Base-by-base conservation (phyloP, 1,140 invertebrate genomes). In the Drosophila albomicans region DNA sequence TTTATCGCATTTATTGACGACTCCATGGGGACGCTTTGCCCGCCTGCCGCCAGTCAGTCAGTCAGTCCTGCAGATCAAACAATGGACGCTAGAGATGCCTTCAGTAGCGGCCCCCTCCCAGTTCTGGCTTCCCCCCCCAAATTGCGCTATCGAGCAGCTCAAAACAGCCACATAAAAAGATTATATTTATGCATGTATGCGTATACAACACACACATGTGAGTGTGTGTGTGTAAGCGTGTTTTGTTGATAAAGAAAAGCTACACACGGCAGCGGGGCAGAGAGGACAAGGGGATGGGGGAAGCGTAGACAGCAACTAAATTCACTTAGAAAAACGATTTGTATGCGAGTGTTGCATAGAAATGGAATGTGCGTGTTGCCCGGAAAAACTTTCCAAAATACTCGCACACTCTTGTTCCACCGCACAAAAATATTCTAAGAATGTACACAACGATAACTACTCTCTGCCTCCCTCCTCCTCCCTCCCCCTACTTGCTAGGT, bases 1-100 rank as follows among this genome's bases (percentile, higher is more conserved):
- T 89, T 88, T 88, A 88, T 88, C 84, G 84, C 81, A 89, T 88
- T 88, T 88, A 88, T 88, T 88, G 84, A 88, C 84, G 84, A 88
- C 84, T 88, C 84, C 84, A 59, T 62, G 79, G 84, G 84, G 84
- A 88, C 84, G 81, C 67, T 89, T 88, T 88, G 84, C 65, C 67
- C 77, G 69, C 71, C 63, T 16, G 43, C 5, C 1, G 52, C 6
- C 43, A 1, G 20, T 20, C 51, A 45, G 32, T 59, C 48, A 62
- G 63, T 35, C 52, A 59, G 72, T 49, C 62, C 78, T 64, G 80
- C 81, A 88, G 84, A 88, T 89, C 85, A 88, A 88, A 89, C 84
- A 88, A 89, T 81, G 81, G 65, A 51, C 62, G 69, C 61, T 38
- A 0, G n/a, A 57, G 48, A 69, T 75, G 57, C 59, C 72, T 45